These are phyloP conservation scores for Syncerus caffer DNA, from an alignment of 2,797 vertebrate genomes.

Conservation along the genomic window DNA sequence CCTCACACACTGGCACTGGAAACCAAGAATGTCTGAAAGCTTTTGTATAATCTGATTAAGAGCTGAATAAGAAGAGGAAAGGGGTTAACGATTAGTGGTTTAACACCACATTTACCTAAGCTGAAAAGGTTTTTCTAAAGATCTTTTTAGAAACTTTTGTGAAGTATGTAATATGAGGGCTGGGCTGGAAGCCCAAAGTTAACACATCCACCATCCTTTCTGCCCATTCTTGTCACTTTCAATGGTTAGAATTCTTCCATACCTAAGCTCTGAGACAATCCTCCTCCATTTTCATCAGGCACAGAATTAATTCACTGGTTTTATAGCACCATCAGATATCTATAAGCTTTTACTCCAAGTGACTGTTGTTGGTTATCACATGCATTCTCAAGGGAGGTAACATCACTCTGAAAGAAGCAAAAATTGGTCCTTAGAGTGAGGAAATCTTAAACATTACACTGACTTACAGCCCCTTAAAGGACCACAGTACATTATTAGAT, in stretches of 20 bases:
- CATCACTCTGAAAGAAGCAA: background rate
- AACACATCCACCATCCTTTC: background rate
- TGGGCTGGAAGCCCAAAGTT: conserved; percentile 32
- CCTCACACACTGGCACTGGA: conserved; percentile 3
- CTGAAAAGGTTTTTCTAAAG: conserved; percentile 54
- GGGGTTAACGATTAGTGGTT: conserved; percentile 49
- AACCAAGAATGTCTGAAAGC: conserved; percentile 32
- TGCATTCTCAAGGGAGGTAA: background rate
- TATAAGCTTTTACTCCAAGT: background rate
- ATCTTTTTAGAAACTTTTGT: conserved; percentile 22
- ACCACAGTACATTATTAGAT: background rate
- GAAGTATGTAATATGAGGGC: conserved; percentile 25
- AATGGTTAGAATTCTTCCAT: background rate
- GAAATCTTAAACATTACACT: background rate
- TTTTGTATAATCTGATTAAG: conserved; percentile 61
- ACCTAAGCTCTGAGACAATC: background rate
- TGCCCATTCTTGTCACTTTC: background rate
- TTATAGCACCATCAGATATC: background rate
- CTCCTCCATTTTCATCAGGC: background rate
- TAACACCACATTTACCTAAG: conserved; percentile 56
- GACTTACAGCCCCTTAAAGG: background rate
- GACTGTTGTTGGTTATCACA: background rate
- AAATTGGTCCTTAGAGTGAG: background rate
- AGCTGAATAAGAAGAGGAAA: conserved; percentile 49
- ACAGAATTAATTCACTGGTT: background rate